Base-by-base conservation (phyloP, 2,797 vertebrate species). In the Hydrocynus forskahlii region DNA sequence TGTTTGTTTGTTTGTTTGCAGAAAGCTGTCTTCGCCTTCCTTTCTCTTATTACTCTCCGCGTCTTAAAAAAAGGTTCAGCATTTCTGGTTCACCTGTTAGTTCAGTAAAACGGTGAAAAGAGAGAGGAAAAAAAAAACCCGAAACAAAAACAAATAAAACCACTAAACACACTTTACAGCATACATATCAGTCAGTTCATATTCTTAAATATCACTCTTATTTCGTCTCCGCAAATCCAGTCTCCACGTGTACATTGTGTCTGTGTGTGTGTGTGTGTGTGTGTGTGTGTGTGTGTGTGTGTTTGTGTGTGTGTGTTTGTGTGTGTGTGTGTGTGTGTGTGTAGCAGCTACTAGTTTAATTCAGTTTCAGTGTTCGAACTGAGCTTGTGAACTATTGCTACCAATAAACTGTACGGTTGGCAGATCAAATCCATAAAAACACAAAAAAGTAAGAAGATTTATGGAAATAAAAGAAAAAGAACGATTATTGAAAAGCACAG, bases 331-430 rank as follows among this genome's bases (percentile, higher is more conserved):
- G 35, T 59, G 94, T 92, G 94, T 94, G 94, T 94, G 92, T 94
- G 59, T 62, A 96, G 95, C 95, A 96, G 95, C 94, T 95, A 83
- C 81, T 79, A 83, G 92, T 94, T 93, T 84, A 91, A 93, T 94
- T 93, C 93, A 92, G 92, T 81, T 95, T 96, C 96, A 96, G 96
- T 96, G 96, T 96, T 95, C 94, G 14, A 64, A 64, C 89, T 94
- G 84, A 86, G 84, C 75, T 82, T 84, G 78, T 82, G 12, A 78
- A 81, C 86, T 87, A 87, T 86, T 87, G 86, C 84, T 87, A 87
- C 82, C 72, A 79, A 87, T 81, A 86, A 86, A 85, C 84, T 74
- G 68, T 96, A 94, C 95, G 93, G 90, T 92, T 79, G 92, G 93
- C 94, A 92, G 94, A 94, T 95, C 91, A 92, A 88, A 91, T 93